Evolutionary conservation across 2,888 invertebrate species (phyloP), one percentile per base, ranked within the genome.

Genomic region (Scaptodrosophila latifasciaeformis): DNA sequence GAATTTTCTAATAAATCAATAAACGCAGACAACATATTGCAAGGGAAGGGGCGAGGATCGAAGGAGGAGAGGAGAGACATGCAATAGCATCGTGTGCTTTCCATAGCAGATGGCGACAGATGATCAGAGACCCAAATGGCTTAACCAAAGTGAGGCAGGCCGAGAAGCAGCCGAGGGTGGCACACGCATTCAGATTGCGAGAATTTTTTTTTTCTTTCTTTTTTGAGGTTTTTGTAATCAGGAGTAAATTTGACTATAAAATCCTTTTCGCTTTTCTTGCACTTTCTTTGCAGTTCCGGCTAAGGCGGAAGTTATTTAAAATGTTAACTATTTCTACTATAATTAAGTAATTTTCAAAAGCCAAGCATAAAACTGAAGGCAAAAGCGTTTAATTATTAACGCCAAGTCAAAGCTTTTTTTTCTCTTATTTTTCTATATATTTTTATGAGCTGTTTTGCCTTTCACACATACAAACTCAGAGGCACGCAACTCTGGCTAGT

Each of bases 1-100:
- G 82, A 83, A 82, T 82, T 82, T 82, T 82, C 83, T 83, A 82
- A 83, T 82, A 83, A 82, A 82, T 81, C 82, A 82, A 79, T 74
- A 75, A 79, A 75, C 79, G 77, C 72, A 76, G 79, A 79, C 74
- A 79, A 75, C 74, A 65, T 72, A 67, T 65, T 64, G 72, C 57
- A 53, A 62, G 55, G 57, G 27, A 9, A 17, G 65, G 50, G 49
- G 57, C 2, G 9, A 30, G 9, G 37, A n/a, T n/a, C n/a, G n/a
- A 4, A 21, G 27, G 18, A 39, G 31, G 17, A 9, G 1, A 18
- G 19, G 4, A 5, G 5, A 45, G 27, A 13, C 6, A 10, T 30
- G 35, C 30, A n/a, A n/a, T n/a, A 2, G 39, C 49, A 34, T 50
- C 44, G 31, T 12, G 31, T 47, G 15, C 24, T 24, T 24, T 24